Percentiles rank a stretch among this genome's conserved stretches.
Evolutionary conservation across 2,113 vertebrate species (phyloP).

Genomic region (Alligator mississippiensis): DNA sequence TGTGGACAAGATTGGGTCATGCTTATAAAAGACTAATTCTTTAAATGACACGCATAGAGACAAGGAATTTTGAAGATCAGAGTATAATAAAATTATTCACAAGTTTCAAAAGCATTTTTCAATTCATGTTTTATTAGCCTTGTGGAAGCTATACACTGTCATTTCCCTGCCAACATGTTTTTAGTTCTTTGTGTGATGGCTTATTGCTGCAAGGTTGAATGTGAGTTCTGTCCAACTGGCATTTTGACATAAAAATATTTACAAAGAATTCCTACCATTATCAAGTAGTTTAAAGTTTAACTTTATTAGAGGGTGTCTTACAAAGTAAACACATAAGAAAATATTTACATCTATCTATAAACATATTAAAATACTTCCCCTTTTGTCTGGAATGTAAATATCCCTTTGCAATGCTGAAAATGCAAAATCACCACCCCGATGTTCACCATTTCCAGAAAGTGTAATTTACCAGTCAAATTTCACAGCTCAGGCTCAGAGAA

Average conservation of each 20-base stretch:
- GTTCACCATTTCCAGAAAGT: not conserved
- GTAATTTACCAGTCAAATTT: conserved; percentile 5
- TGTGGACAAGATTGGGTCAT: not conserved
- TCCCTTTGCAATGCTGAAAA: not conserved
- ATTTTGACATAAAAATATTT: not conserved
- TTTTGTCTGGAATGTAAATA: not conserved
- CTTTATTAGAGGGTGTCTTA: not conserved
- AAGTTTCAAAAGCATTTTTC: not conserved
- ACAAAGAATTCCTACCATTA: not conserved
- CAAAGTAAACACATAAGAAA: not conserved
- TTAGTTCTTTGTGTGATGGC: rapidly evolving
- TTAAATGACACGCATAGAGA: not conserved
- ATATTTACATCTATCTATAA: not conserved
- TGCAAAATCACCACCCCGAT: not conserved
- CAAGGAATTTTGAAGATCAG: not conserved
- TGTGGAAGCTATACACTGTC: not conserved
- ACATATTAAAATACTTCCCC: not conserved
- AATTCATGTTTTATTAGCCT: not conserved
- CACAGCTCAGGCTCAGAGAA: not conserved
- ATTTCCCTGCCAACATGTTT: not conserved
- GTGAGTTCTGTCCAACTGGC: not conserved
- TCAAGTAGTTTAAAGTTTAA: not conserved
- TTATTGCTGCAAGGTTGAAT: not conserved
- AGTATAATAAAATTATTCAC: not conserved
- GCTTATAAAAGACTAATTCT: not conserved